Percentiles rank a stretch among this genome's conserved stretches.
Evolutionary conservation across 2,113 vertebrate genomes (phyloP).

Genomic region (Tyrannus savana): DNA sequence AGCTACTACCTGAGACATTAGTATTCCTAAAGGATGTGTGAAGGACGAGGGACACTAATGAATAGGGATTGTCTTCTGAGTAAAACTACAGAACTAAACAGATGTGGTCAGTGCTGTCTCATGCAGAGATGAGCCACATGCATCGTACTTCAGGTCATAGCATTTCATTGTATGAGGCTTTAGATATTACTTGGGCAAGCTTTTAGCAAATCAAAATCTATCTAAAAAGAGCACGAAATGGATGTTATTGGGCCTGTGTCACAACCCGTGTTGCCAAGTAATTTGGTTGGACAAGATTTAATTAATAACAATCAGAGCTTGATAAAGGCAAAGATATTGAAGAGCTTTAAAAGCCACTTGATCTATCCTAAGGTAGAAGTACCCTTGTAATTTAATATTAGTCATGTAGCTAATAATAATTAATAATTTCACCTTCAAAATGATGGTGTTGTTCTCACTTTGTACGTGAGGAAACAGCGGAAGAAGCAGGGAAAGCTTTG

Average conservation of each 20-base stretch:
- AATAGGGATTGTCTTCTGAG: background rate
- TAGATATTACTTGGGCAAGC: background rate
- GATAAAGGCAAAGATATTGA: background rate
- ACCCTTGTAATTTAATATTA: background rate
- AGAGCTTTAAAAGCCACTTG: conserved; percentile 41
- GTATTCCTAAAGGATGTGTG: background rate
- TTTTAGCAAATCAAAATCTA: background rate
- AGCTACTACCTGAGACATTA: background rate
- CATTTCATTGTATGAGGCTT: background rate
- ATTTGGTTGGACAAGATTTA: background rate
- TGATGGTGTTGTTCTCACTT: background rate
- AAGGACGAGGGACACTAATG: background rate
- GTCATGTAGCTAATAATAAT: background rate
- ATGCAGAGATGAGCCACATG: background rate
- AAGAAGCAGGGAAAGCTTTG: background rate
- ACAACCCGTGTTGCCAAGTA: background rate
- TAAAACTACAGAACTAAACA: background rate
- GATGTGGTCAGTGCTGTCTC: background rate
- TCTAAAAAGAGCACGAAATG: background rate
- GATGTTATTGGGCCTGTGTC: background rate
- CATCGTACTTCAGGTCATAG: background rate
- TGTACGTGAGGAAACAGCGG: background rate
- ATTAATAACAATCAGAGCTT: background rate
- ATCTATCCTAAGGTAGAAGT: background rate
- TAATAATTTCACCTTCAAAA: background rate